A percentile compares a stretch with the other conserved stretches of the same genome.
phyloP scores from a whole-genome alignment of 2,888 invertebrate genomes.

The Tiphia femorata region DNA sequence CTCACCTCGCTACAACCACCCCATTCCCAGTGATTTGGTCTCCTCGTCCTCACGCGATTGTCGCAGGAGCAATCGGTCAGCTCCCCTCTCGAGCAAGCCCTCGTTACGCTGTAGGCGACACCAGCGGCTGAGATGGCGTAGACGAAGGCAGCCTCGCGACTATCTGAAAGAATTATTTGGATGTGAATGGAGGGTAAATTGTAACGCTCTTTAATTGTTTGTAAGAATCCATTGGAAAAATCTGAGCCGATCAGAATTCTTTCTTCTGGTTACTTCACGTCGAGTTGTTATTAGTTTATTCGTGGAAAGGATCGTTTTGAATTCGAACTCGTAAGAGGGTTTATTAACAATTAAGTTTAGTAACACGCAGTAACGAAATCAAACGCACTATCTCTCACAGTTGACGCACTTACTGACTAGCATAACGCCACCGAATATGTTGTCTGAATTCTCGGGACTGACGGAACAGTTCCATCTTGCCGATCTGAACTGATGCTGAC shows the following conservation, averaged over 20 bases:
- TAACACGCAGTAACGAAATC: no score
- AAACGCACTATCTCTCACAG: no score
- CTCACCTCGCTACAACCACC: constrained; percentile 91
- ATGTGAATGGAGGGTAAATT: no score
- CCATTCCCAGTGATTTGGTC: constrained; percentile 90
- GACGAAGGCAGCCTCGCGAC: constrained; percentile 90
- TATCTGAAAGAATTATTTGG: constrained; percentile 80
- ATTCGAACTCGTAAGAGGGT: no score
- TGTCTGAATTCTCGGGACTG: constrained; percentile 77
- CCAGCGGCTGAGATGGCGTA: constrained; percentile 91
- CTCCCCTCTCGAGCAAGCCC: constrained; percentile 88
- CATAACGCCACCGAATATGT: constrained; percentile 87
- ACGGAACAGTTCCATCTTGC: constrained; percentile 93
- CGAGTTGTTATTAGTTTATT: no score
- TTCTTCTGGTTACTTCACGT: no score
- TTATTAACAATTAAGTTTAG: no score
- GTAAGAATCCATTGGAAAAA: no score
- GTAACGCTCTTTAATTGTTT: no score
- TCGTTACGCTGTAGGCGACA: constrained; percentile 88
- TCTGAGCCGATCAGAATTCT: no score
- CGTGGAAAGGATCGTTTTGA: no score
- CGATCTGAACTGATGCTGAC: constrained; percentile 89
- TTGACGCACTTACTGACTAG: constrained; percentile 85
- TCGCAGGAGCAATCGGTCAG: constrained; percentile 92
- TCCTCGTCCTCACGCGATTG: constrained; percentile 77